A percentile compares a stretch with the other conserved stretches of the same genome.
These are phyloP conservation scores for Uria aalge DNA, from an alignment of 2,113 vertebrate genomes.

Conservation along the genomic window DNA sequence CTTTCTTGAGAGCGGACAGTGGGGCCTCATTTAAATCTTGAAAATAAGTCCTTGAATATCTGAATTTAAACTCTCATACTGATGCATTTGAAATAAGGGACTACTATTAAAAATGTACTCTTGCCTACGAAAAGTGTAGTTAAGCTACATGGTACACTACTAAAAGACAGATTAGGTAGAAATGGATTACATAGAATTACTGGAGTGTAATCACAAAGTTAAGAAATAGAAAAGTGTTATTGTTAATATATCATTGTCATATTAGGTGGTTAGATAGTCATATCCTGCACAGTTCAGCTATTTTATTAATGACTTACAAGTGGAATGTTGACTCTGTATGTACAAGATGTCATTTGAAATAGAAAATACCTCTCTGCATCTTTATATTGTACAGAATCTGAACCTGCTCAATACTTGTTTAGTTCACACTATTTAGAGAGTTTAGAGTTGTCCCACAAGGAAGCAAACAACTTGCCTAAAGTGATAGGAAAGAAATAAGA, in stretches of 20 bases:
- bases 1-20: background rate
- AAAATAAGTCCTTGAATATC: background rate
- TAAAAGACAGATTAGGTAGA: background rate
- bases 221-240: background rate
- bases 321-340: background rate
- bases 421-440: background rate
- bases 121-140: background rate
- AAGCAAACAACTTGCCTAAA: conserved; percentile 29
- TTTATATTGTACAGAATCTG: background rate
- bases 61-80: background rate
- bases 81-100: background rate
- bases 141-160: background rate
- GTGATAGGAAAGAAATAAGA: background rate
- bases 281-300: background rate
- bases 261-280: background rate
- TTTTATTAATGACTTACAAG: background rate
- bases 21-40: background rate
- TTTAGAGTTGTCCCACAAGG: background rate
- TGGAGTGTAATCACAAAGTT: background rate
- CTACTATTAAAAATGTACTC: background rate
- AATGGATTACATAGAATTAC: background rate
- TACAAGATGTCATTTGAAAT: background rate
- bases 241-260: background rate
- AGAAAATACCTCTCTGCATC: background rate
- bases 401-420: background rate